A percentile compares a stretch with the other conserved stretches of the same genome.
Evolutionary conservation across 2,113 vertebrate genomes (phyloP).

Genomic region (Asarcornis scutulata): DNA sequence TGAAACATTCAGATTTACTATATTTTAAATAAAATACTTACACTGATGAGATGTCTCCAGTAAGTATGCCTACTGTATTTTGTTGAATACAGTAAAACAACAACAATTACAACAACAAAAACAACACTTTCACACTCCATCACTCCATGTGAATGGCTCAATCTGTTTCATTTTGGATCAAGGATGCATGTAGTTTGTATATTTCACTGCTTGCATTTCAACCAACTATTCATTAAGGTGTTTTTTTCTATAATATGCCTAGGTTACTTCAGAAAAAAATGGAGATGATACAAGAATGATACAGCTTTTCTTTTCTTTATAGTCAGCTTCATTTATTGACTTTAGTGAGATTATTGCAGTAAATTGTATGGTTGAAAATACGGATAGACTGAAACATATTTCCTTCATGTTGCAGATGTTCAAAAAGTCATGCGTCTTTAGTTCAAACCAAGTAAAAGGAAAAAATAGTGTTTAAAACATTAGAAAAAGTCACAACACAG

Average conservation of each 20-base stretch:
- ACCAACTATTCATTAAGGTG: background rate
- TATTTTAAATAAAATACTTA: background rate
- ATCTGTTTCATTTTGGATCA: background rate
- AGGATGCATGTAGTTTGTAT: background rate
- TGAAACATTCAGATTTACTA: background rate
- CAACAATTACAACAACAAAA: too few relatives aligned
- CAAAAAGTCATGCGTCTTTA: background rate
- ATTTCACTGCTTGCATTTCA: background rate
- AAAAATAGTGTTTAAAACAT: background rate
- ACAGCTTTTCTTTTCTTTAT: background rate
- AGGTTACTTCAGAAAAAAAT: background rate
- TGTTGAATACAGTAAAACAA: background rate
- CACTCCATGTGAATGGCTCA: background rate
- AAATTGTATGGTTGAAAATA: background rate
- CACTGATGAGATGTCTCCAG: background rate
- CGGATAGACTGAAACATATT: fast-evolving
- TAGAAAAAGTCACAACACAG: background rate
- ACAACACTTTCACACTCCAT: background rate
- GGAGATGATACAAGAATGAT: fast-evolving
- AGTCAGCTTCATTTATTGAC: too few relatives aligned
- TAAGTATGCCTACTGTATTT: background rate
- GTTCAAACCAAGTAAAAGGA: background rate
- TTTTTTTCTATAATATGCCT: background rate
- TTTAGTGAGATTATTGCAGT: too few relatives aligned
- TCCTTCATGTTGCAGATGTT: background rate